Evolutionary conservation across 2,113 vertebrate species (phyloP).

Genomic region (Corythaeola cristata): DNA sequence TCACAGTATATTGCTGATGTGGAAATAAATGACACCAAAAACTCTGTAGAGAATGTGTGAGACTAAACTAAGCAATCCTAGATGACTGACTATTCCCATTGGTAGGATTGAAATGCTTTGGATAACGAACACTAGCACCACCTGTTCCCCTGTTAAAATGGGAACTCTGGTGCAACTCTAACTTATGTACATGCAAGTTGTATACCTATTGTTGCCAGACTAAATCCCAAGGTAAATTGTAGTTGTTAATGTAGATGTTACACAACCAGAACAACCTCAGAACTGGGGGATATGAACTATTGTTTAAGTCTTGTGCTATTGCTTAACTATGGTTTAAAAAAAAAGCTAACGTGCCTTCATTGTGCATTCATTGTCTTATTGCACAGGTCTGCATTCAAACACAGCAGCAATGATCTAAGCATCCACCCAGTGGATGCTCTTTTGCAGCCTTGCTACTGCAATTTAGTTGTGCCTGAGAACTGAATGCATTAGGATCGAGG

Average conservation of each 20-base stretch:
- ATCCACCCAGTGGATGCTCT: no score
- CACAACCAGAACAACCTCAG: not conserved
- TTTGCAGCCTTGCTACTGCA: not conserved
- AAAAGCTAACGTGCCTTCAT: not conserved
- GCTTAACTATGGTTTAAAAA: not conserved
- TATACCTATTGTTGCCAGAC: not conserved
- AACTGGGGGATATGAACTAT: not conserved
- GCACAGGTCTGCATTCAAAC: fast-evolving
- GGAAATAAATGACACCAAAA: not conserved
- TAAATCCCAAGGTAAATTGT: not conserved
- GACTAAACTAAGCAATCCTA: not conserved
- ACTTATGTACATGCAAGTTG: not conserved
- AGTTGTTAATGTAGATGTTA: not conserved
- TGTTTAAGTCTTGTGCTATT: not conserved
- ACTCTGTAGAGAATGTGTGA: not conserved
- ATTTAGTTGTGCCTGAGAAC: not conserved
- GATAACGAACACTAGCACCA: not conserved
- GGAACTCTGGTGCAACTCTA: not conserved
- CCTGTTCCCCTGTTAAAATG: not conserved
- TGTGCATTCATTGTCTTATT: not conserved
- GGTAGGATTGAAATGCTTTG: not conserved
- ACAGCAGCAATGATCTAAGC: not conserved
- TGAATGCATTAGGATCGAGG: fast-evolving
- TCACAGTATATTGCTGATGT: not conserved
- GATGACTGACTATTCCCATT: not conserved